These are phyloP conservation scores for Zapornia atra DNA, from an alignment of 2,113 vertebrate genomes.

Conservation along the genomic window DNA sequence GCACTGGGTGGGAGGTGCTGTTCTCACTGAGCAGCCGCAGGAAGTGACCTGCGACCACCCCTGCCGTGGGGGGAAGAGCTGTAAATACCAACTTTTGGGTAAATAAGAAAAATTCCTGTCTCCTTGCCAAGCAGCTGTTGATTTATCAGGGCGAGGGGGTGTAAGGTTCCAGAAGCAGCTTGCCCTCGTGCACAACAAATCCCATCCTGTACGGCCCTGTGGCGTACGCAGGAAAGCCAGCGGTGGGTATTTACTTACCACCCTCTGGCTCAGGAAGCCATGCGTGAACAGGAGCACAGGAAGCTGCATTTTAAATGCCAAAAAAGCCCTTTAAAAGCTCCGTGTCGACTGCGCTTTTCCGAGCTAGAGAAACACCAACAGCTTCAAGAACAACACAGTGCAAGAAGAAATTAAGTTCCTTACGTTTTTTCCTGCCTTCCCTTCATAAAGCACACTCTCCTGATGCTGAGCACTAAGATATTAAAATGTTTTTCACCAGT, in stretches of 20 bases:
- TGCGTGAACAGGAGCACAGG: neutral
- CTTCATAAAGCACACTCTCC: neutral
- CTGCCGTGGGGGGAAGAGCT: neutral
- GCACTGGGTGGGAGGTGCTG: neutral
- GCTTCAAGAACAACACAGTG: neutral
- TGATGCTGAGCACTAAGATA: neutral
- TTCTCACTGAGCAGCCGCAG: neutral
- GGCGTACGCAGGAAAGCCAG: neutral
- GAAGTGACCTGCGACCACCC: neutral
- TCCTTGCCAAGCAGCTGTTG: conserved; percentile 32
- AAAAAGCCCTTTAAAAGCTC: neutral
- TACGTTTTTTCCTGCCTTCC: neutral
- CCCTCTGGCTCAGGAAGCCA: conserved; percentile 9
- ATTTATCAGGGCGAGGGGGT: neutral
- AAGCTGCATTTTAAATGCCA: conserved; percentile 26
- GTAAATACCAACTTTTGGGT: neutral
- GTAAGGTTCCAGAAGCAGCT: neutral
- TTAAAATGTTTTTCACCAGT: neutral
- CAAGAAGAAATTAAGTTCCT: conserved; percentile 9
- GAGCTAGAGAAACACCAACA: neutral
- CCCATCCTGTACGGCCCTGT: neutral
- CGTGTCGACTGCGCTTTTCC: neutral
- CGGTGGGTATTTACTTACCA: neutral
- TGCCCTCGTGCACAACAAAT: neutral
- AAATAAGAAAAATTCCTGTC: neutral